Evolutionary conservation across 2,113 vertebrate genomes (phyloP).

Genomic region (Clarias magur): DNA sequence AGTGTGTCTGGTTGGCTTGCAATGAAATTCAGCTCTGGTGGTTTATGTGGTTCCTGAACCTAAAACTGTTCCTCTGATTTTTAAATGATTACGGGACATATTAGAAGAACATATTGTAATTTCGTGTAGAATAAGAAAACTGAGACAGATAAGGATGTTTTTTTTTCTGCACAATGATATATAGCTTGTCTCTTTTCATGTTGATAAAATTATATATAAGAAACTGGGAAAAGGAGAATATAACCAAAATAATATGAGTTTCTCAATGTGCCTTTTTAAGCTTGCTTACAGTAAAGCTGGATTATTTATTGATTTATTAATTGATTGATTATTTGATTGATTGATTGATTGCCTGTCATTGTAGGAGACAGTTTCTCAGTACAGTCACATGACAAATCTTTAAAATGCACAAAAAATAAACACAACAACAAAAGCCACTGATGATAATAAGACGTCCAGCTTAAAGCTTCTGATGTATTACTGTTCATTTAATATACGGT

Average conservation of each 20-base stretch:
- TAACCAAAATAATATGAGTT: neutral
- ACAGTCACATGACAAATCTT: neutral
- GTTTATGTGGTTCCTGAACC: conserved; percentile 22
- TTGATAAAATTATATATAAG: no score
- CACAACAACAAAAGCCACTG: neutral
- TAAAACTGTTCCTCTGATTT: conserved; percentile 33
- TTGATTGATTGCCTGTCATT: neutral
- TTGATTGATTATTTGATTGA: no score
- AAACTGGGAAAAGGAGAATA: neutral
- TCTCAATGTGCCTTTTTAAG: neutral
- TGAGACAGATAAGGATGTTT: neutral
- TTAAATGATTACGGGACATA: conserved; percentile 3
- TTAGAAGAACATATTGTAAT: neutral
- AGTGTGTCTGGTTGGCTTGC: conserved; percentile 25
- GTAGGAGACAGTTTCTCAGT: neutral
- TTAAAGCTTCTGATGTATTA: neutral
- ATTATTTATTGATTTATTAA: neutral
- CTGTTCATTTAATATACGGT: neutral
- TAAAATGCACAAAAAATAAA: neutral
- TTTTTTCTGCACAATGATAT: neutral
- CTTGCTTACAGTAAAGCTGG: neutral
- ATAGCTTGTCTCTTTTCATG: neutral
- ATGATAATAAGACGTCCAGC: neutral
- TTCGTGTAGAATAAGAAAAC: neutral
- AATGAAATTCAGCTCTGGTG: conserved; percentile 39